phyloP scores from a whole-genome alignment of 2,888 invertebrate genomes.

The Melanotus villosus region DNA sequence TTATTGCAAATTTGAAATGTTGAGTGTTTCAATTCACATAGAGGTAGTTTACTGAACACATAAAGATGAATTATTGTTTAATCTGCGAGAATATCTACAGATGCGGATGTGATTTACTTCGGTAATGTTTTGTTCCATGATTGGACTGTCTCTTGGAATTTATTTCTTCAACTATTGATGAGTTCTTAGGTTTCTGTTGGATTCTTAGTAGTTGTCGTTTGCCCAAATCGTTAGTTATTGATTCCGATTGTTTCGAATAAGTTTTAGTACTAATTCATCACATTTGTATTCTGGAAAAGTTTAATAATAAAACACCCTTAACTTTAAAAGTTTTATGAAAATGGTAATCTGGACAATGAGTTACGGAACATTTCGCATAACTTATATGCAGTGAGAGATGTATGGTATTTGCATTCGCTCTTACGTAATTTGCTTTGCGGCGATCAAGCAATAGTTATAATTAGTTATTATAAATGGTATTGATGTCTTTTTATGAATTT shows the following conservation, averaged over 20 bases:
- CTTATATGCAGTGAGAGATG: no score
- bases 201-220: slow-evolving; percentile 37
- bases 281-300: slow-evolving; percentile 15
- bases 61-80: slow-evolving; percentile 48
- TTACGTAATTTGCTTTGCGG: background rate
- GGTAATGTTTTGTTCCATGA: slow-evolving; percentile 41
- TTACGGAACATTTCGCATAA: no score
- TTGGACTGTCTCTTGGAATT: slow-evolving; percentile 44
- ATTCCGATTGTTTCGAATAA: slow-evolving; percentile 29
- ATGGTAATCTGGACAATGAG: no score
- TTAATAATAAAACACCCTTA: slow-evolving; percentile 24
- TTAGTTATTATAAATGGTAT: no score
- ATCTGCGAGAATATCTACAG: slow-evolving; percentile 44
- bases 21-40: slow-evolving; percentile 12
- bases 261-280: slow-evolving; percentile 6
- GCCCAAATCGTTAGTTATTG: slow-evolving; percentile 22
- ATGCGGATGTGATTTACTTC: slow-evolving; percentile 46
- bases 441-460: no score
- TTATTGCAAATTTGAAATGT: slow-evolving; percentile 27
- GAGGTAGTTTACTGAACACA: slow-evolving; percentile 31
- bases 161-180: slow-evolving; percentile 43
- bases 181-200: slow-evolving; percentile 16
- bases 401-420: background rate
- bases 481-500: no score
- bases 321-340: no score